phyloP scores from a whole-genome alignment of 1,140 invertebrate species.

The Hyphantria cunea region DNA sequence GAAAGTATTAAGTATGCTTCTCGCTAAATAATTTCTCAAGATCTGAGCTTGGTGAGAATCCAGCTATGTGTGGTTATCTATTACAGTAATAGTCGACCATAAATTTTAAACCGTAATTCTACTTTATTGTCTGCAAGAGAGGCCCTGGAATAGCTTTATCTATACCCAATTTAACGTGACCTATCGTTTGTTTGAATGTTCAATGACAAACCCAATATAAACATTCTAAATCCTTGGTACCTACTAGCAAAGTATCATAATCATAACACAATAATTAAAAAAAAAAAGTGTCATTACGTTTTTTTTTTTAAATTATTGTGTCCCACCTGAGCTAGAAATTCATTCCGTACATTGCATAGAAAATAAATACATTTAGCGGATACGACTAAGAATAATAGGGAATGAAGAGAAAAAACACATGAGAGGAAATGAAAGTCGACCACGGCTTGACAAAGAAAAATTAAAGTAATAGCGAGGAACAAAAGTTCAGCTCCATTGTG shows the following conservation, averaged over 20 bases:
- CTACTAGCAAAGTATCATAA: no score
- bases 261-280: no score
- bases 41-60: no score
- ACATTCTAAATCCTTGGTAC: no score
- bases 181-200: background rate
- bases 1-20: no score
- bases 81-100: no score
- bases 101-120: no score
- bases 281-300: no score
- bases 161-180: background rate
- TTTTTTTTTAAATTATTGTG: no score
- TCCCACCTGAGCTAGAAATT: background rate
- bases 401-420: constrained; percentile 17
- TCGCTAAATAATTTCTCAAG: no score
- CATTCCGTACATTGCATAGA: background rate
- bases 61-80: no score
- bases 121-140: background rate
- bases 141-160: no score
- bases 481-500: constrained; percentile 18
- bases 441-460: constrained; percentile 36
- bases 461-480: constrained; percentile 35
- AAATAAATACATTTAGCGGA: constrained; percentile 4
- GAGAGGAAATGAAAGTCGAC: constrained; percentile 19
- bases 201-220: background rate
- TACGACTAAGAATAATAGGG: constrained; percentile 7